A percentile compares a stretch with the other conserved stretches of the same genome.
Conservation (phyloP, 2,797 vertebrate species). For the Sebastes oblongus region DNA sequence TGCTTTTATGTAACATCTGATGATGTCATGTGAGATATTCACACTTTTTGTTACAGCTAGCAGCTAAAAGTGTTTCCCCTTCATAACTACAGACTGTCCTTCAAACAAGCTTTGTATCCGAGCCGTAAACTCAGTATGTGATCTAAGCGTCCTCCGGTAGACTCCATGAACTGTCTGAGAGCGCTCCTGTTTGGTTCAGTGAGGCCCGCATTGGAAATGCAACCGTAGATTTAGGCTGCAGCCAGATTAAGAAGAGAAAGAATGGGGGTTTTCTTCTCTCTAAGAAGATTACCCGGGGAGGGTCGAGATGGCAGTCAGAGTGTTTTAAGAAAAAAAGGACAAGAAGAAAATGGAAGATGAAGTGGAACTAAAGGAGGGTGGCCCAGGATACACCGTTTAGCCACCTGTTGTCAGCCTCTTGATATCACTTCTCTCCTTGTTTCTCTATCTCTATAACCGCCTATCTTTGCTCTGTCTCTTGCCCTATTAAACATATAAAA, state of each 20-base stretch:
- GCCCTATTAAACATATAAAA: background rate
- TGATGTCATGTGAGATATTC: background rate
- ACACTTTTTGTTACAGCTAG: background rate
- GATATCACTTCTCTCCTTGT: slow-evolving; percentile 34
- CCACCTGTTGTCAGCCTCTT: slow-evolving; percentile 80
- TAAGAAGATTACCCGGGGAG: slow-evolving; percentile 84
- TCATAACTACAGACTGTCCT: background rate
- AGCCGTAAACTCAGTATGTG: slow-evolving; percentile 8
- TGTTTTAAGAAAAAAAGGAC: slow-evolving; percentile 73
- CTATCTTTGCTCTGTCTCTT: background rate
- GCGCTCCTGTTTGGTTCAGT: slow-evolving; percentile 18
- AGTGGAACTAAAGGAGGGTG: slow-evolving; percentile 79
- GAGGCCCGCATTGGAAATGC: slow-evolving; percentile 60
- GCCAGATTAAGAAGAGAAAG: slow-evolving; percentile 76
- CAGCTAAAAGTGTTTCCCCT: background rate
- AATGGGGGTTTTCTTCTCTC: slow-evolving; percentile 76
- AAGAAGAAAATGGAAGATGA: slow-evolving; percentile 78
- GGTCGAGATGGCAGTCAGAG: slow-evolving; percentile 78
- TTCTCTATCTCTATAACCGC: slow-evolving; percentile 6
- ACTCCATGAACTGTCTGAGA: slow-evolving; percentile 56
- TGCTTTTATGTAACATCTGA: background rate
- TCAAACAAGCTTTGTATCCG: background rate
- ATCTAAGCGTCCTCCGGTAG: slow-evolving; percentile 56
- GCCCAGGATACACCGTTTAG: slow-evolving; percentile 72
- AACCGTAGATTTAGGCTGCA: slow-evolving; percentile 67